A percentile compares a stretch with the other conserved stretches of the same genome.
phyloP scores from a whole-genome alignment of 1,140 invertebrate species.

The Proales similis region DNA sequence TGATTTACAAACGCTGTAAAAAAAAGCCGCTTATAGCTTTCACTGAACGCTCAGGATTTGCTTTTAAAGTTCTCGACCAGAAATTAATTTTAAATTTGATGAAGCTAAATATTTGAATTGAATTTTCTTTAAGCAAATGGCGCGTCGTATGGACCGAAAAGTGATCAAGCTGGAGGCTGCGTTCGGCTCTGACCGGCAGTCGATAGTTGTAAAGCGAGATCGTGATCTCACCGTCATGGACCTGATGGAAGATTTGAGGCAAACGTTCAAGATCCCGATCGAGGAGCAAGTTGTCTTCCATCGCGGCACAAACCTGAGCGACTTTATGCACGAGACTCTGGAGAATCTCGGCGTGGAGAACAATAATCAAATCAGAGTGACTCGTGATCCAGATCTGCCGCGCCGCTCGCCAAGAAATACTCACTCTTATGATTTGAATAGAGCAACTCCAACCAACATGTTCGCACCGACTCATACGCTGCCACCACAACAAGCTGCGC shows the following conservation, averaged over 20 bases:
- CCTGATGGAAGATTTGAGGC: constrained; percentile 26
- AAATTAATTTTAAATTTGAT: not conserved
- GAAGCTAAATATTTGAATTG: not conserved
- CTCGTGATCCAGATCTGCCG: constrained; percentile 7
- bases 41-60: too few relatives aligned
- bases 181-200: constrained; percentile 24
- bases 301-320: constrained; percentile 25
- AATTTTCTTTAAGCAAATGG: constrained; percentile 29
- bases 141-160: constrained; percentile 37
- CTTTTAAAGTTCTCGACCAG: too few relatives aligned
- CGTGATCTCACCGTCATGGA: constrained; percentile 14
- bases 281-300: constrained; percentile 19
- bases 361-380: constrained; percentile 31
- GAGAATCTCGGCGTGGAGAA: constrained; percentile 33
- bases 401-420: not conserved
- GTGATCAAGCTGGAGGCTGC: constrained; percentile 37
- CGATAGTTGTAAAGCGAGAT: constrained; percentile 9
- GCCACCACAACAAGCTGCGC: not conserved
- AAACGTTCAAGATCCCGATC: constrained; percentile 32
- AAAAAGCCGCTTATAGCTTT: too few relatives aligned
- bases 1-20: not conserved
- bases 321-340: constrained; percentile 13
- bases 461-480: not conserved
- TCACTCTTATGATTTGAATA: not conserved
- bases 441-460: not conserved